phyloP scores from a whole-genome alignment of 1,140 invertebrate species.

The Drosophila novamexicana region DNA sequence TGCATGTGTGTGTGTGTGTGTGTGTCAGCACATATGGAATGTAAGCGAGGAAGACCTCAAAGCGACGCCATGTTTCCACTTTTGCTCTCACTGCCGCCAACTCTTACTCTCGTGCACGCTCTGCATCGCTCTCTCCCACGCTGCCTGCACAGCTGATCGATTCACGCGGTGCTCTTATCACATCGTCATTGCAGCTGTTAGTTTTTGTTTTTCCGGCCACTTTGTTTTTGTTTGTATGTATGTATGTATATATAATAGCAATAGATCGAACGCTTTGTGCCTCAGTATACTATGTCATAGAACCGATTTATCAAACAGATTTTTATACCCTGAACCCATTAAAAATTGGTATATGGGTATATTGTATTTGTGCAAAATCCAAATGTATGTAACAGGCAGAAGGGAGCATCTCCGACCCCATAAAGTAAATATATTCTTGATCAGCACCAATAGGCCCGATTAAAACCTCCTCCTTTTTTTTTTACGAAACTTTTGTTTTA shows the following conservation, averaged over 20 bases:
- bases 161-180: conserved; percentile 44
- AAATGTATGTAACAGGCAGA: too few species aligned
- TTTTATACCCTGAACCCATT: too few species aligned
- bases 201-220: neutral
- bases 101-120: neutral
- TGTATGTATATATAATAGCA: neutral
- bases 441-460: too few species aligned
- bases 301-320: too few species aligned
- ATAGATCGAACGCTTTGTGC: neutral
- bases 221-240: conserved; percentile 7
- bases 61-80: conserved; percentile 42
- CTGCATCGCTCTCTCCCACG: neutral
- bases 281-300: too few species aligned
- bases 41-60: neutral
- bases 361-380: too few species aligned
- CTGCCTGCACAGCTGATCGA: conserved; percentile 35
- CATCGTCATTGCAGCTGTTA: conserved; percentile 19
- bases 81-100: conserved; percentile 23
- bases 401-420: too few species aligned
- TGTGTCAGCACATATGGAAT: conserved; percentile 20
- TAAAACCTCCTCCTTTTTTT: too few species aligned
- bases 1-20: neutral
- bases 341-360: too few species aligned
- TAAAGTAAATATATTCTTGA: too few species aligned
- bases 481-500: too few species aligned